phyloP scores from a whole-genome alignment of 2,797 vertebrate species.

The Sebastes glaucus region DNA sequence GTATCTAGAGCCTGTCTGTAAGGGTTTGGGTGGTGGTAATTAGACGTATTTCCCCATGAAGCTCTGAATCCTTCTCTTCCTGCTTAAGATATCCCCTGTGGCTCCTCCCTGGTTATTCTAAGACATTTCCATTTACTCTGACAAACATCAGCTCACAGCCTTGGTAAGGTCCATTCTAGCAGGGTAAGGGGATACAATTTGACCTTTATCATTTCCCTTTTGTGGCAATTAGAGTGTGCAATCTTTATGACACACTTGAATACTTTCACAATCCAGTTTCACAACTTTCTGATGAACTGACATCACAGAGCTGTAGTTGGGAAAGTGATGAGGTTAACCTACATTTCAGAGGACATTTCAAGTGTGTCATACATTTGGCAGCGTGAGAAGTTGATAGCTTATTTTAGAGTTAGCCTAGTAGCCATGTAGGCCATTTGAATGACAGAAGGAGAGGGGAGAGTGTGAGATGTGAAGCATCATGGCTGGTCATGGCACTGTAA shows the following conservation, averaged over 20 bases:
- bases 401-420: constrained; percentile 8
- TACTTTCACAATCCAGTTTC: constrained; percentile 49
- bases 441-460: not conserved
- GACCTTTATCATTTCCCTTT: not conserved
- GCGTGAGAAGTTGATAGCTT: not conserved
- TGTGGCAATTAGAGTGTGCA: not conserved
- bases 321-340: constrained; percentile 6
- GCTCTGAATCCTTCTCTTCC: not conserved
- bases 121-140: not conserved
- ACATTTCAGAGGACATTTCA: constrained; percentile 32
- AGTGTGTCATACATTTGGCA: constrained; percentile 42
- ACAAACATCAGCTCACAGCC: not conserved
- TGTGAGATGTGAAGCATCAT: not conserved
- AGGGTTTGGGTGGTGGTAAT: not conserved
- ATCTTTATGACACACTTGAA: constrained; percentile 6
- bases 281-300: constrained; percentile 41
- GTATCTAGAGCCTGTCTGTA: not conserved
- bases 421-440: constrained; percentile 21
- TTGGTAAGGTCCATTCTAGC: not conserved
- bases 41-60: not conserved
- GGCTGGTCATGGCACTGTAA: too few relatives aligned
- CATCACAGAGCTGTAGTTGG: constrained; percentile 1
- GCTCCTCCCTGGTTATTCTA: constrained; percentile 15
- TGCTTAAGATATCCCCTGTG: not conserved
- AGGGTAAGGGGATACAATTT: not conserved